Evolutionary conservation across 2,113 vertebrate species (phyloP).

Genomic region (Rousettus leschenaultii): DNA sequence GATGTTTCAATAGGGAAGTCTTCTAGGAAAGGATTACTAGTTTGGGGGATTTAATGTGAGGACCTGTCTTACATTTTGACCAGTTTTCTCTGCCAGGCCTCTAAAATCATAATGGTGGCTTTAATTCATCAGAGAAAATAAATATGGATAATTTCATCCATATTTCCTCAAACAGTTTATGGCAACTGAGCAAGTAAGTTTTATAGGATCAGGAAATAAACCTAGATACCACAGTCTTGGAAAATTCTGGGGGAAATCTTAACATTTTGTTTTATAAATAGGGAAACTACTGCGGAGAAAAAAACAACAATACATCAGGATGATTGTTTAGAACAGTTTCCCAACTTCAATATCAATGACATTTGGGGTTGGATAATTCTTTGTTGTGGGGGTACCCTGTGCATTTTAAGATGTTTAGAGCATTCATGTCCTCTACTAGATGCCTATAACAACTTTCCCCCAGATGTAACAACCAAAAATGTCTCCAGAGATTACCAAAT

Average conservation of each 20-base stretch:
- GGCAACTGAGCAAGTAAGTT: neutral
- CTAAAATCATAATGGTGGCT: neutral
- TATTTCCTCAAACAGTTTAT: neutral
- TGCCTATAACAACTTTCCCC: neutral
- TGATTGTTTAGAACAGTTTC: neutral
- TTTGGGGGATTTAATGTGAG: neutral
- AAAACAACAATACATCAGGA: neutral
- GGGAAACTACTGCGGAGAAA: neutral
- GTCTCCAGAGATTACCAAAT: neutral
- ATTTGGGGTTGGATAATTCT: neutral
- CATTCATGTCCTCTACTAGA: neutral
- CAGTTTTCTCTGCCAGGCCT: neutral
- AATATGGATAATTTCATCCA: neutral
- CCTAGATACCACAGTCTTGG: neutral
- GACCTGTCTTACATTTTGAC: neutral
- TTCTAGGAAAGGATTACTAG: neutral
- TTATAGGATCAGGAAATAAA: slow-evolving; percentile 13
- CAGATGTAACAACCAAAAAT: neutral
- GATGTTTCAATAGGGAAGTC: neutral
- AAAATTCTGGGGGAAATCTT: neutral
- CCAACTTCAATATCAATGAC: neutral
- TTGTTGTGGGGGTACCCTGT: neutral
- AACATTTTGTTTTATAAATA: neutral
- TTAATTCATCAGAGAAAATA: neutral
- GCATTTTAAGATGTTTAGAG: neutral